phyloP scores from a whole-genome alignment of 2,113 vertebrate species.

The Brevimyrus niger region DNA sequence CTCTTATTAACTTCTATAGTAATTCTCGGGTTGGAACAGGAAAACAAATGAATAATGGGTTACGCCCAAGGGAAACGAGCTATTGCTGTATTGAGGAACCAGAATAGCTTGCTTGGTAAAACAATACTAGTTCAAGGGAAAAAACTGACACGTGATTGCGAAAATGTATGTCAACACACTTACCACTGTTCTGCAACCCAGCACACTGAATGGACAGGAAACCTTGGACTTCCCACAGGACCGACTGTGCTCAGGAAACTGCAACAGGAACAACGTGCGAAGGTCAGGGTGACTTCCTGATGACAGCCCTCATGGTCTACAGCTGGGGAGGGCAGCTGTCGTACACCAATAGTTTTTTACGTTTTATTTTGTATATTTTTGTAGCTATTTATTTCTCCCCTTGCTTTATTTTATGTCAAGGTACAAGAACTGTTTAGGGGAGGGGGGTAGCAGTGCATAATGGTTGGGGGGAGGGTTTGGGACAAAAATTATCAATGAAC shows the following conservation, averaged over 20 bases:
- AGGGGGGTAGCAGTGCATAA: neutral
- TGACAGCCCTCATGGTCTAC: neutral
- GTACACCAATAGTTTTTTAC: neutral
- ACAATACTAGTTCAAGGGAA: neutral
- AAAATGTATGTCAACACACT: constrained; percentile 18
- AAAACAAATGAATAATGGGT: neutral
- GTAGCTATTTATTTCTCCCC: neutral
- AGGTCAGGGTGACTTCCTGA: neutral
- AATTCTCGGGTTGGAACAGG: neutral
- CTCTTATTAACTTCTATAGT: neutral
- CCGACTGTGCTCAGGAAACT: constrained; percentile 76
- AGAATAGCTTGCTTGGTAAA: neutral
- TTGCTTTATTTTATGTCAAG: neutral
- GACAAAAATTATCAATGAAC: neutral
- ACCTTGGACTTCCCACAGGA: constrained; percentile 66
- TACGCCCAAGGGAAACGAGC: neutral
- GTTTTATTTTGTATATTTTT: neutral
- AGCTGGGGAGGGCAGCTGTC: neutral
- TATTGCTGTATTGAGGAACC: neutral
- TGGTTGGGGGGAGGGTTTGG: neutral
- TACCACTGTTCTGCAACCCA: constrained; percentile 69
- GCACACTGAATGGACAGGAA: constrained; percentile 67
- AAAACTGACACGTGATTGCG: neutral
- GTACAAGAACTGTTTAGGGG: neutral
- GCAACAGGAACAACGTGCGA: neutral